Evolutionary conservation across 2,888 invertebrate genomes (phyloP).

Genomic region (Nemapogon koenigi): DNA sequence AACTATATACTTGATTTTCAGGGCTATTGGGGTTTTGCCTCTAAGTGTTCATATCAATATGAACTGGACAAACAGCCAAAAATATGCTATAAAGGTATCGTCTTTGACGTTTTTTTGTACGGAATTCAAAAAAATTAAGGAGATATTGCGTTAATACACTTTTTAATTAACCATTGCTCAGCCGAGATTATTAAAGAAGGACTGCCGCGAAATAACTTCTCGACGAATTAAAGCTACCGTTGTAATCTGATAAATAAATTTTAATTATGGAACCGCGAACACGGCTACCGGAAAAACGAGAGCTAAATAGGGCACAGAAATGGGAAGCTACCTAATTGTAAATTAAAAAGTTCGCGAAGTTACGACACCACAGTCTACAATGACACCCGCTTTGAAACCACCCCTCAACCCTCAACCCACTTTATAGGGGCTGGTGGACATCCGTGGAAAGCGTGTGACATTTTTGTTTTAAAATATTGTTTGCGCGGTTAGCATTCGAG

Average conservation of each 20-base stretch:
- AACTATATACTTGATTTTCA: too few relatives aligned
- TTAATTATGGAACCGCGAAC: conserved; percentile 49
- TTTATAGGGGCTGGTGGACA: conserved; percentile 33
- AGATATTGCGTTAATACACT: too few relatives aligned
- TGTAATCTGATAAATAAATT: conserved; percentile 57
- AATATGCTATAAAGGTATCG: too few relatives aligned
- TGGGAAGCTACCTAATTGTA: conserved; percentile 66
- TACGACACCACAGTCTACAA: conserved; percentile 65
- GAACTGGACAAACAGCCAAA: too few relatives aligned
- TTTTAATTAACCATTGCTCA: too few relatives aligned
- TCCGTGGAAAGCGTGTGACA: conserved; percentile 63
- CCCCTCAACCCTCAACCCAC: conserved; percentile 20
- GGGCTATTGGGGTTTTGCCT: too few relatives aligned
- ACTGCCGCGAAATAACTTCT: conserved; percentile 1
- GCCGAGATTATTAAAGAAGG: conserved; percentile 31
- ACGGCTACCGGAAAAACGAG: conserved; percentile 57
- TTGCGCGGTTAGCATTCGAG: conserved; percentile 58
- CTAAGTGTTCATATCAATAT: too few relatives aligned
- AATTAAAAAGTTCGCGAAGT: conserved; percentile 66
- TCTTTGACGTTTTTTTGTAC: too few relatives aligned
- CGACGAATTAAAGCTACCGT: conserved; percentile 15
- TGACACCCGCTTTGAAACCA: conserved; percentile 53
- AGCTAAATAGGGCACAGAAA: conserved; percentile 65
- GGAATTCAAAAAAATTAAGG: too few relatives aligned
- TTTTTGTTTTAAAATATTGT: conserved; percentile 66